Base-by-base conservation (phyloP, 1,140 invertebrate genomes). In the Globodera rostochiensis region DNA sequence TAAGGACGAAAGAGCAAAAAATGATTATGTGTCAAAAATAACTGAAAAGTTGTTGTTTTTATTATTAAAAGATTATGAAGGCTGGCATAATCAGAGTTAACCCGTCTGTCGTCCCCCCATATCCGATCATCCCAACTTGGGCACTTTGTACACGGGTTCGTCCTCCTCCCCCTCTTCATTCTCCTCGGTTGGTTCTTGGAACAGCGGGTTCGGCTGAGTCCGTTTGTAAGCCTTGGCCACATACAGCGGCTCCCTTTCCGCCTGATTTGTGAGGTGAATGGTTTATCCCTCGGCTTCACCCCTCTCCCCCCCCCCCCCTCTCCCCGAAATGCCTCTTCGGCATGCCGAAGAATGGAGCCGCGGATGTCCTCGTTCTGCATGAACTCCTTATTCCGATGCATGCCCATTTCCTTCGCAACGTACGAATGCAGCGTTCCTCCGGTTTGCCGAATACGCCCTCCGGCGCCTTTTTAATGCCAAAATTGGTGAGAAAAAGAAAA, bases 361-460 rank as follows among this genome's bases (percentile, higher is more conserved):
- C 97, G 92, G 0, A 97, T 96, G 92, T 99, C 96, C 87, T 97
- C 95, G 91, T 98, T 96, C 87, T 97, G 95, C 84, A 97, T 94
- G 76, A 89, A 90, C 25, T 97, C 94, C 79, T 95, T 93, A 88
- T 98, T 98, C 79, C 89, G 86, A 84, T 94, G 95, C 3, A 96
- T 91, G 0, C 96, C 97, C 45, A 99, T 92, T 90, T 98, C 96
- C 79, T 96, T 93, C 71, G 98, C 98, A 45, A 99, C 96, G 91
- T 96, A 99, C 1, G 96, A 98, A 82, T 96, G 97, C 0, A 99
- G 91, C 0, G 97, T 99, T 79, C 95, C 95, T 49, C 98, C 98
- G 74, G 96, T 96, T 0, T 95, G 94, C 0, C 95, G 96, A 4
- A 99, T 94, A 45, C 83, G 82, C n/a, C 79, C 83, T 57, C 82